A percentile compares a stretch with the other conserved stretches of the same genome.
Evolutionary conservation across 2,888 invertebrate genomes (phyloP).

Genomic region (Microlaimidae sp.): DNA sequence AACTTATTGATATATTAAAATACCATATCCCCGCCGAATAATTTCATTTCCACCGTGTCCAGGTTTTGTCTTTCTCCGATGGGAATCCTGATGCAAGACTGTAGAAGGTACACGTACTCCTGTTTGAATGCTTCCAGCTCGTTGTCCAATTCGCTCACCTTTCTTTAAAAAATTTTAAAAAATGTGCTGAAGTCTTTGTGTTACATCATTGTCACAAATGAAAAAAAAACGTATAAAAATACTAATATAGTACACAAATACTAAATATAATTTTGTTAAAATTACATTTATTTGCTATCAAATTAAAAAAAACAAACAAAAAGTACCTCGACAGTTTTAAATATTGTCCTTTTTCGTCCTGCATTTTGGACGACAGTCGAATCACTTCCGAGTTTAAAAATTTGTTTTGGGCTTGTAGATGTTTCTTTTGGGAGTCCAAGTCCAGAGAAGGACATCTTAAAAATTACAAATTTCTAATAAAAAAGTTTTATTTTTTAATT

Average conservation of each 20-base stretch:
- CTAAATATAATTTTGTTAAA: too few species aligned
- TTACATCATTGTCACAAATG: too few species aligned
- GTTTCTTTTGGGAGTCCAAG: neutral
- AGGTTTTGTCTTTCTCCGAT: constrained; percentile 36
- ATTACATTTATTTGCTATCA: neutral
- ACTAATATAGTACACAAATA: too few species aligned
- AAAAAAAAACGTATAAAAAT: too few species aligned
- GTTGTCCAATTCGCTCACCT: constrained; percentile 32
- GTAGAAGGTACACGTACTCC: constrained; percentile 41
- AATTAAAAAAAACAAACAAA: too few species aligned
- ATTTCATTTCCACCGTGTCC: constrained; percentile 40
- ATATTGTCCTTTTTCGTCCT: constrained; percentile 33
- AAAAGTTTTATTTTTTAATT: too few species aligned
- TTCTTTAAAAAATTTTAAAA: constrained; percentile 29
- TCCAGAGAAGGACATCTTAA: neutral
- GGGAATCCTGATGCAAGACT: constrained; percentile 42
- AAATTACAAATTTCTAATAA: too few species aligned
- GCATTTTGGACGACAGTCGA: constrained; percentile 36
- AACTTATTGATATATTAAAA: constrained; percentile 16
- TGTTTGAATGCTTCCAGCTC: constrained; percentile 40
- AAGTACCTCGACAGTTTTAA: constrained; percentile 12
- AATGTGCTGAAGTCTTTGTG: too few species aligned
- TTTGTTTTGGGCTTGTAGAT: constrained; percentile 39
- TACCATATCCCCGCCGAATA: constrained; percentile 42
- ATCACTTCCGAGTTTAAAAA: constrained; percentile 43